Base-by-base conservation (phyloP, 2,888 invertebrate genomes). In the Silvanus unidentatus region DNA sequence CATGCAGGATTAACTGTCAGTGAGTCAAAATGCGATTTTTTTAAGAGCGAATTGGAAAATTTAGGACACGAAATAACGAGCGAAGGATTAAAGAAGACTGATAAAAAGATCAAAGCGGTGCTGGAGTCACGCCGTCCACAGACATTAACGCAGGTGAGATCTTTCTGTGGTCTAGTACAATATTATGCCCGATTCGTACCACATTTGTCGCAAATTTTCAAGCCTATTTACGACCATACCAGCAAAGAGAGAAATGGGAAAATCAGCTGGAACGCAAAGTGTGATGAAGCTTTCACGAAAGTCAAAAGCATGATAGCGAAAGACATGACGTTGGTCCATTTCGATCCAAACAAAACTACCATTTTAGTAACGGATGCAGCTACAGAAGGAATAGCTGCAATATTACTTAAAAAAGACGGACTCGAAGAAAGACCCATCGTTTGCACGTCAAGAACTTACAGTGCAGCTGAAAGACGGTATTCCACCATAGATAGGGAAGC, bases 21-120 rank as follows among this genome's bases (percentile, higher is more conserved):
- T 13, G 36, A 34, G 16, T 42, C 53, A 11, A 69, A 69, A 45
- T 67, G 66, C 52, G 39, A 16, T 65, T 71, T 45, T 64, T 61
- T 27, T 44, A 61, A 48, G 30, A 54, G 1, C n/a, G 46, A 62
- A 43, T 49, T 66, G 12, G 48, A 52, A 13, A 68, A 66, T 52
- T 49, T 70, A 11, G 62, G 63, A 1, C 55, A 57, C 34, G 22
- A 12, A n/a, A 50, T 58, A 2, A 11, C 27, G 14, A 45, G 36
- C 14, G 43, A 44, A 35, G 53, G 50, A 11, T 44, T 52, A 36
- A 39, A 38, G 14, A 50, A 43, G 27, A 30, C 40, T 2, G 32
- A 50, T 1, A 40, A 44, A 4, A 53, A 54, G 29, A 40, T 53
- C 6, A 32, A 47, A 13, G 54, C 54, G 22, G 48, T 56, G 50